Conservation (phyloP, 2,888 invertebrate species). For the Mellilla xanthometata region DNA sequence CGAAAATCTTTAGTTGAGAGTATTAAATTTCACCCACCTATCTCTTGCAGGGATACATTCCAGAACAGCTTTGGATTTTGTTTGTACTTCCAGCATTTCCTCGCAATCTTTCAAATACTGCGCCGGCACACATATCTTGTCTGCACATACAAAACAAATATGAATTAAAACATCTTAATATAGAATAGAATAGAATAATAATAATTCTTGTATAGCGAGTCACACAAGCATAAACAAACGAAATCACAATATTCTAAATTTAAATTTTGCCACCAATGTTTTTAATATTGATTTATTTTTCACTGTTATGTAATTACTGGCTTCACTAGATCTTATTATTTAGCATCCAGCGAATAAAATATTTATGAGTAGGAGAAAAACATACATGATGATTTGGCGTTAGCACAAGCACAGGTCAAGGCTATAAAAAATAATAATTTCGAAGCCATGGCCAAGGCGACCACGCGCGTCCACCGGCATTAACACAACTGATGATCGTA, state of each 20-base stretch:
- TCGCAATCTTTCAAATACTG: conserved; percentile 84
- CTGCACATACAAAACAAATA: conserved; percentile 60
- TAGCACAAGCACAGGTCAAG: conserved; percentile 55
- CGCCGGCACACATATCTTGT: conserved; percentile 89
- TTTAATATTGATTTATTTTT: no score
- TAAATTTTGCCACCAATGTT: no score
- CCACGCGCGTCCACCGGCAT: conserved; percentile 55
- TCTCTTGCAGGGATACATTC: conserved; percentile 88
- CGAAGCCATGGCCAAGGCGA: conserved; percentile 70
- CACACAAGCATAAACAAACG: no score
- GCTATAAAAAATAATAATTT: conserved; percentile 57
- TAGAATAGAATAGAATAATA: no score
- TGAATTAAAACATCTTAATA: neutral
- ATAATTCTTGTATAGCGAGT: no score
- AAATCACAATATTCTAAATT: no score
- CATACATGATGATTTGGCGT: conserved; percentile 68
- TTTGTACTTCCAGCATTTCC: conserved; percentile 85
- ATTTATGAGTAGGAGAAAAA: conserved; percentile 29
- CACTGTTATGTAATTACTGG: no score
- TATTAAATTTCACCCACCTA: conserved; percentile 75
- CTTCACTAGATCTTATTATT: no score
- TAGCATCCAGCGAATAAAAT: no score
- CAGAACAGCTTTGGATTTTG: conserved; percentile 81
- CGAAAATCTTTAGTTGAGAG: no score
- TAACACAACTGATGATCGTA: conserved; percentile 47